A percentile compares a stretch with the other conserved stretches of the same genome.
These are phyloP conservation scores for Phalloptychus januarius DNA, from an alignment of 2,797 vertebrate species.

Conservation along the genomic window DNA sequence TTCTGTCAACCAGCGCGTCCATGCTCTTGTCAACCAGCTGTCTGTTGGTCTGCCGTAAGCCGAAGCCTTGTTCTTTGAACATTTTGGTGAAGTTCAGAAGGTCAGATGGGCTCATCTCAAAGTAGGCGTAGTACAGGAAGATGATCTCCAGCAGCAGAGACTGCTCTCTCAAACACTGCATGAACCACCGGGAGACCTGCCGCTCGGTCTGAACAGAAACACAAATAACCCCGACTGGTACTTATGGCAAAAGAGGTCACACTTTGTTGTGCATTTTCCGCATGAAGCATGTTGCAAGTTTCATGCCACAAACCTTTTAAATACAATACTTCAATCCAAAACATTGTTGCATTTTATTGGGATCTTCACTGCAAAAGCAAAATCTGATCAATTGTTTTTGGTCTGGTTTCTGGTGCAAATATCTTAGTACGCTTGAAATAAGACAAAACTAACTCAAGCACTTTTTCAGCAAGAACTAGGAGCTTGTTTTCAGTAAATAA, in stretches of 20 bases:
- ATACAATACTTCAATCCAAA: neutral
- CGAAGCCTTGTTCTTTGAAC: constrained; percentile 97
- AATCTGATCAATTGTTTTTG: no score
- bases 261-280: neutral
- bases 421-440: no score
- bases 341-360: neutral
- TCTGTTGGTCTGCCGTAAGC: constrained; percentile 92
- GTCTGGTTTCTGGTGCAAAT: no score
- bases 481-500: no score
- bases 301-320: neutral
- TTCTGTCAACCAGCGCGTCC: constrained; percentile 91
- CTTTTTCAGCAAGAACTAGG: no score
- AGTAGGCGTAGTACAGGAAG: constrained; percentile 96
- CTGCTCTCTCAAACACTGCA: constrained; percentile 95
- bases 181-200: constrained; percentile 94
- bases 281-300: neutral
- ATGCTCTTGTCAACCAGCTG: constrained; percentile 95
- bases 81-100: constrained; percentile 88
- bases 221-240: neutral
- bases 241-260: neutral
- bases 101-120: constrained; percentile 91
- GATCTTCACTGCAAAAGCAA: neutral
- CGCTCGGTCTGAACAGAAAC: constrained; percentile 87
- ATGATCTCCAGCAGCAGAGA: constrained; percentile 95
- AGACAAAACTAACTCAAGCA: no score